Percentiles rank a stretch among this genome's conserved stretches.
phyloP scores from a whole-genome alignment of 2,888 invertebrate genomes.

The Pristionchus fissidentatus region DNA sequence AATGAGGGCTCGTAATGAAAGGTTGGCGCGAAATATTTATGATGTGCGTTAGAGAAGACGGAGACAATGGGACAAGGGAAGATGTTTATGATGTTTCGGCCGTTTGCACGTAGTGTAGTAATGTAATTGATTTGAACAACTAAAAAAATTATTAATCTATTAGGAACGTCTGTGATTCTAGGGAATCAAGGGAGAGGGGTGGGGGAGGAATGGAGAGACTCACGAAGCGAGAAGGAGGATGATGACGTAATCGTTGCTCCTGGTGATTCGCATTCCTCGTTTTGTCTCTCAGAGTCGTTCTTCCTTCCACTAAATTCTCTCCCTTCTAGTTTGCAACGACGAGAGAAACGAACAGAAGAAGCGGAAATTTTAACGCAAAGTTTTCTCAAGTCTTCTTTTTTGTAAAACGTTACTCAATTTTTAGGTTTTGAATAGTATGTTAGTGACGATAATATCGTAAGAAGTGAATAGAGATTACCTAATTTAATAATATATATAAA shows the following conservation, averaged over 20 bases:
- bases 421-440: too few species aligned
- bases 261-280: slow-evolving; percentile 10
- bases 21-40: not conserved
- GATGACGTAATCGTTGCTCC: slow-evolving; percentile 7
- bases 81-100: too few species aligned
- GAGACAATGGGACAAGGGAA: not conserved
- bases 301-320: too few species aligned
- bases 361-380: too few species aligned
- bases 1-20: not conserved
- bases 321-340: too few species aligned
- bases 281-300: too few species aligned
- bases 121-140: not conserved
- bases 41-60: not conserved
- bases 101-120: too few species aligned
- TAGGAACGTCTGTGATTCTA: not conserved
- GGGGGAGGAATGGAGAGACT: not conserved
- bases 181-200: not conserved
- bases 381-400: too few species aligned
- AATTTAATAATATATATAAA: not conserved
- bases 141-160: not conserved
- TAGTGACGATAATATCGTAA: too few species aligned
- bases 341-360: too few species aligned
- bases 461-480: not conserved
- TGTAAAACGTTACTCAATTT: not conserved
- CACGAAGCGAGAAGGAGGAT: slow-evolving; percentile 4